Evolutionary conservation across 2,797 vertebrate genomes (phyloP).

Genomic region (Poeciliopsis gracilis): DNA sequence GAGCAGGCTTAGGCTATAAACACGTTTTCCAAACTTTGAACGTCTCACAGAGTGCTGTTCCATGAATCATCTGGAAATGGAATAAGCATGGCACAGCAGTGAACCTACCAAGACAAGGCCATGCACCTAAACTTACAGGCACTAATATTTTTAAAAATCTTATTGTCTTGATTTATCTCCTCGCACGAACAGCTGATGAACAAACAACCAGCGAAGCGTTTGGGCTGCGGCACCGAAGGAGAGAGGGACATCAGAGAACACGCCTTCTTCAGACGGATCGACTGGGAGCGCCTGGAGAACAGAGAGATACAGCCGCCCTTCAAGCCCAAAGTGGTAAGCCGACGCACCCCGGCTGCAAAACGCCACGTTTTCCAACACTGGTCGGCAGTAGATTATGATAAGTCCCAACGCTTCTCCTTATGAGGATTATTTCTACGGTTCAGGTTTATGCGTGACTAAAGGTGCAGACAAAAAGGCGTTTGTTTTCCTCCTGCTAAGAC

Average conservation of each 20-base stretch:
- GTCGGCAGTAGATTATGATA: background rate
- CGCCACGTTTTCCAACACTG: background rate
- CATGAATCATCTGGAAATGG: no score
- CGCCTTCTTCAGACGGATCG: slow-evolving; percentile 95
- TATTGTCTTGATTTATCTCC: background rate
- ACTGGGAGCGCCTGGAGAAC: slow-evolving; percentile 93
- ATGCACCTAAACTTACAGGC: no score
- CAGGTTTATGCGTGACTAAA: background rate
- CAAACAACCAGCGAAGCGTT: slow-evolving; percentile 93
- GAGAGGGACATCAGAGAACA: slow-evolving; percentile 93
- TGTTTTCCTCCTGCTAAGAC: background rate
- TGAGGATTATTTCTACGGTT: background rate
- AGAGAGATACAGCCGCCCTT: slow-evolving; percentile 95
- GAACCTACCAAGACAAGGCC: no score
- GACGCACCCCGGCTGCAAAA: background rate
- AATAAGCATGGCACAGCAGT: no score
- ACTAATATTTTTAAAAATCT: no score
- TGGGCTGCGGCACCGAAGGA: slow-evolving; percentile 90
- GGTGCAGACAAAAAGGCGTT: background rate
- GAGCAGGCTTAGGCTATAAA: no score
- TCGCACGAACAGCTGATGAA: slow-evolving; percentile 88
- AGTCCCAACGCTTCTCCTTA: background rate
- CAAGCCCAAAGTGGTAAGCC: slow-evolving; percentile 96
- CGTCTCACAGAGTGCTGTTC: no score
- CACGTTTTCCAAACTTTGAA: no score